Evolutionary conservation across 1,140 invertebrate genomes (phyloP).

Genomic region (Akabosia matsudoensis): DNA sequence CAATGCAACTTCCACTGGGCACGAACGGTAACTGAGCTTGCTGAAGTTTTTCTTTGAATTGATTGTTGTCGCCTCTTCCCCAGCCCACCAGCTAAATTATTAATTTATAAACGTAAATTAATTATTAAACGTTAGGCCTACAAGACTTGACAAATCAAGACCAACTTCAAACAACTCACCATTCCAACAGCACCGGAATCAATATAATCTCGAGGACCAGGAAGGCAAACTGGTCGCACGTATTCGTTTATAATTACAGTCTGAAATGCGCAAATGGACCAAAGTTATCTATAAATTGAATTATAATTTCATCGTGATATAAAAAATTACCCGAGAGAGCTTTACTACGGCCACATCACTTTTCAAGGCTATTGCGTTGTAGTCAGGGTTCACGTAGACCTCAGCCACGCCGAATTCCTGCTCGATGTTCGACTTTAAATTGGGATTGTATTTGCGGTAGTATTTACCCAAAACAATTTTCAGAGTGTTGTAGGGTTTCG

Average conservation of each 20-base stretch:
- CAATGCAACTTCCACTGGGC: not conserved
- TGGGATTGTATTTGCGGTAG: not conserved
- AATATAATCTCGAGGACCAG: not conserved
- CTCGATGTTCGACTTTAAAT: not conserved
- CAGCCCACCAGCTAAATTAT: slow-evolving; percentile 3
- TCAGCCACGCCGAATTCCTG: not conserved
- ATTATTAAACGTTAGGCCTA: not conserved
- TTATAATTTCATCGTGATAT: not conserved
- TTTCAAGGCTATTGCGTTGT: not conserved
- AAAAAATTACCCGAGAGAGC: not conserved
- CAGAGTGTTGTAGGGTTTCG: not conserved
- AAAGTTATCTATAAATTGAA: no score
- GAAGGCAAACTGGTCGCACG: not conserved
- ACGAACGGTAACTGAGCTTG: not conserved
- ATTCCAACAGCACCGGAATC: not conserved
- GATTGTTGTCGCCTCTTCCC: not conserved
- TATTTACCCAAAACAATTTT: not conserved
- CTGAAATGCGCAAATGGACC: not conserved
- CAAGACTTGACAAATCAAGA: no score
- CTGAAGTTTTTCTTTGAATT: slow-evolving; percentile 1
- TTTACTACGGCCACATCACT: not conserved
- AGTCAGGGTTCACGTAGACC: not conserved
- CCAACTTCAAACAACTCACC: no score
- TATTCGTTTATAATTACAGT: not conserved
- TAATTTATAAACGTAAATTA: not conserved